A percentile compares a stretch with the other conserved stretches of the same genome.
These are phyloP conservation scores for Ursus arctos DNA, from an alignment of 2,113 vertebrate genomes.

Conservation along the genomic window DNA sequence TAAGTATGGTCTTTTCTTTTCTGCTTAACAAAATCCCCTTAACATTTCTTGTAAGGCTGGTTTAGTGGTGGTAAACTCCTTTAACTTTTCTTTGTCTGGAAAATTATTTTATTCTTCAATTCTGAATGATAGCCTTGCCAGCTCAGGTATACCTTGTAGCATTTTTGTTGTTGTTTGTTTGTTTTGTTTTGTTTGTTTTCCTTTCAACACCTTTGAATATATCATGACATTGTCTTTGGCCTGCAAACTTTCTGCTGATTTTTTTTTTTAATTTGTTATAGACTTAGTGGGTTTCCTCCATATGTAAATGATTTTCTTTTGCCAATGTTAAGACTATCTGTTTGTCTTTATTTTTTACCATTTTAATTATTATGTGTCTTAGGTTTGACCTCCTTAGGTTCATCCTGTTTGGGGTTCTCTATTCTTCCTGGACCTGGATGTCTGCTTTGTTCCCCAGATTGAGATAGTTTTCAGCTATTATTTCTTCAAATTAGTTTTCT, in stretches of 20 bases:
- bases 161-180: neutral
- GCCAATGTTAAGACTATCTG: neutral
- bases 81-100: neutral
- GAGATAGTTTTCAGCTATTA: neutral
- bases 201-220: neutral
- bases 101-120: neutral
- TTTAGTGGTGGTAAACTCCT: neutral
- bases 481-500: neutral
- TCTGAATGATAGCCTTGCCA: neutral
- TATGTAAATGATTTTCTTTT: neutral
- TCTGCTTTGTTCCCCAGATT: neutral
- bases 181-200: neutral
- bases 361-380: neutral
- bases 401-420: neutral
- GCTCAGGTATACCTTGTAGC: neutral
- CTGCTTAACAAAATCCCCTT: neutral
- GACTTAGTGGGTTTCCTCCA: neutral
- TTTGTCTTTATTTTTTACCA: neutral
- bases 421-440: neutral
- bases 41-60: neutral
- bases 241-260: neutral
- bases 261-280: neutral
- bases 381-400: neutral
- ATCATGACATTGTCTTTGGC: neutral
- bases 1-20: neutral